These are phyloP conservation scores for Agapornis roseicollis DNA, from an alignment of 2,113 vertebrate genomes.

Conservation along the genomic window DNA sequence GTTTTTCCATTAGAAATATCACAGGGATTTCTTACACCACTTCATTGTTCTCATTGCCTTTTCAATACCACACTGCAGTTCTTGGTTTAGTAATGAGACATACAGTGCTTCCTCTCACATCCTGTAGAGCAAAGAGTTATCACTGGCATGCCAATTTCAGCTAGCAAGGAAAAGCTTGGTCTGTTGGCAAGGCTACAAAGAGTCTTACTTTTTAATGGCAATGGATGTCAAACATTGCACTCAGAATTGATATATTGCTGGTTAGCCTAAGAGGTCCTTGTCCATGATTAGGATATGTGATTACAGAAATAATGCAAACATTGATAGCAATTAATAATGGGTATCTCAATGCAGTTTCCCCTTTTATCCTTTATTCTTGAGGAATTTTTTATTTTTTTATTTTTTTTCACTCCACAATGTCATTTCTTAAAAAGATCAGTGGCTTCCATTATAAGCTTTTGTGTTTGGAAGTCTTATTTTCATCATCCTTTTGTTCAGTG, in stretches of 20 bases:
- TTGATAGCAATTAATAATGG: background rate
- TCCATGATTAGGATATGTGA: background rate
- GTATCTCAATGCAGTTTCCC: background rate
- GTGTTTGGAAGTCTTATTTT: background rate
- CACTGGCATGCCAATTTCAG: background rate
- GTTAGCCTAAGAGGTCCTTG: background rate
- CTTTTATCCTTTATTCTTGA: background rate
- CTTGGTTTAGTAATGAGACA: background rate
- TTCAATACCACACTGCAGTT: background rate
- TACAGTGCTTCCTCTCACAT: background rate
- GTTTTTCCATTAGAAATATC: background rate
- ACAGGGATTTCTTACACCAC: background rate
- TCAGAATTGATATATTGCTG: background rate
- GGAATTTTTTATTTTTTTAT: background rate
- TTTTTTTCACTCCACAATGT: background rate
- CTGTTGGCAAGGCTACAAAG: background rate
- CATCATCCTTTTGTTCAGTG: background rate
- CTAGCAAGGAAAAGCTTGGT: background rate
- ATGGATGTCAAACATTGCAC: constrained; percentile 6
- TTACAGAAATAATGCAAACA: constrained; percentile 15
- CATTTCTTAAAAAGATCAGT: background rate
- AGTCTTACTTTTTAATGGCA: background rate
- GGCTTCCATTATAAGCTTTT: background rate
- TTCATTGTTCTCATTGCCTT: background rate
- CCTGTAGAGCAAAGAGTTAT: background rate